Percentiles rank a stretch among this genome's conserved stretches.
Conservation (phyloP, 2,113 vertebrate genomes). For the Nothobranchius kuhntae region DNA sequence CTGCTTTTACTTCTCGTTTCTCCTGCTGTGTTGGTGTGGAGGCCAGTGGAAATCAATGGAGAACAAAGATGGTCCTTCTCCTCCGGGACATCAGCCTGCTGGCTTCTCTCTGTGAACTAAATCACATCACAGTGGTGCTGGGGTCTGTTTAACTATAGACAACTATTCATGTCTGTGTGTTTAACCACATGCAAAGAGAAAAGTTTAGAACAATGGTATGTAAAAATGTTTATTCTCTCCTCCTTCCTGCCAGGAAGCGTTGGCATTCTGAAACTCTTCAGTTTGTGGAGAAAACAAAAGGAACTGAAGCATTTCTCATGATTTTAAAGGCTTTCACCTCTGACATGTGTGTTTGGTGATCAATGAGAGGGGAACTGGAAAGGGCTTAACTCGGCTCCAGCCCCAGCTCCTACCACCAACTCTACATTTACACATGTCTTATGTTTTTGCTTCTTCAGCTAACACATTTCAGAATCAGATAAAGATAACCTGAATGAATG, state of each 20-base stretch:
- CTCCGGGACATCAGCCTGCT: neutral
- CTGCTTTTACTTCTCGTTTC: slow-evolving; percentile 20
- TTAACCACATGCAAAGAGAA: neutral
- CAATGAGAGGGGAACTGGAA: no score
- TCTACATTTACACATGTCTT: no score
- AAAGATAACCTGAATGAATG: slow-evolving; percentile 55
- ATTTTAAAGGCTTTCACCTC: no score
- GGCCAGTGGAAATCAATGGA: slow-evolving; percentile 23
- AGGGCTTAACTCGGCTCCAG: no score
- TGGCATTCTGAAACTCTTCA: no score
- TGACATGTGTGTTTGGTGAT: no score
- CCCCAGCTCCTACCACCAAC: no score
- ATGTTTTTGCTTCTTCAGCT: no score
- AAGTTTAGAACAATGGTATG: neutral
- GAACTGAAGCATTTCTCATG: no score
- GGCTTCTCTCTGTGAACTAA: neutral
- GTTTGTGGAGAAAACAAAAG: no score
- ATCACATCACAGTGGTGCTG: neutral
- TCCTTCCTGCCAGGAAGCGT: no score
- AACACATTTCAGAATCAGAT: slow-evolving; percentile 8
- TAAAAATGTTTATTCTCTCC: neutral
- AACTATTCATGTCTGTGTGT: neutral
- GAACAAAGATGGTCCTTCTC: slow-evolving; percentile 31
- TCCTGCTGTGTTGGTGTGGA: slow-evolving; percentile 20
- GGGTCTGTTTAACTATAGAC: neutral